These are phyloP conservation scores for Platyscapa corneri DNA, from an alignment of 1,140 invertebrate genomes.

Conservation along the genomic window DNA sequence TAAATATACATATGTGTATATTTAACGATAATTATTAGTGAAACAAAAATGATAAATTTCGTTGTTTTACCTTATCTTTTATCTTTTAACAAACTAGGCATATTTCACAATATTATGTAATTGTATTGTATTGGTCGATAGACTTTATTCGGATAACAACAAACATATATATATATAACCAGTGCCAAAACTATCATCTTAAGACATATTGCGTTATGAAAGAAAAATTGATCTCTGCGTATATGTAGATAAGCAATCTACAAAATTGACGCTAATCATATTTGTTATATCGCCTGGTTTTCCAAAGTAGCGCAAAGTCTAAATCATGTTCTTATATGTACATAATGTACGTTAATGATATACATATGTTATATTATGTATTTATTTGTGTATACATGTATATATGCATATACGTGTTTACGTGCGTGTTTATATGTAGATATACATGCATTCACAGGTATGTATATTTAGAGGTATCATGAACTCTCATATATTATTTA, in stretches of 20 bases:
- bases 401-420: no score
- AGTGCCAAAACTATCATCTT: neutral
- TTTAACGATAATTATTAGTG: neutral
- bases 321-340: constrained; percentile 24
- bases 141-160: neutral
- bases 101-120: constrained; percentile 3
- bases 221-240: neutral
- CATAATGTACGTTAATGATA: constrained; percentile 27
- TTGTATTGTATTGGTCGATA: neutral
- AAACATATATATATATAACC: neutral
- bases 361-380: neutral
- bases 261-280: neutral
- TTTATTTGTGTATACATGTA: no score
- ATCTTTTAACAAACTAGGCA: neutral
- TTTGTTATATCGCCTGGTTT: neutral
- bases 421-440: constrained; percentile 48
- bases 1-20: neutral
- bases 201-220: neutral
- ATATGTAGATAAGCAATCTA: neutral
- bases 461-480: constrained; percentile 41
- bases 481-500: constrained; percentile 54
- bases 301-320: neutral
- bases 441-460: neutral
- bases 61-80: neutral
- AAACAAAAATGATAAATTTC: neutral